Conservation (phyloP, 2,888 invertebrate species). For the Apotomis capreana region DNA sequence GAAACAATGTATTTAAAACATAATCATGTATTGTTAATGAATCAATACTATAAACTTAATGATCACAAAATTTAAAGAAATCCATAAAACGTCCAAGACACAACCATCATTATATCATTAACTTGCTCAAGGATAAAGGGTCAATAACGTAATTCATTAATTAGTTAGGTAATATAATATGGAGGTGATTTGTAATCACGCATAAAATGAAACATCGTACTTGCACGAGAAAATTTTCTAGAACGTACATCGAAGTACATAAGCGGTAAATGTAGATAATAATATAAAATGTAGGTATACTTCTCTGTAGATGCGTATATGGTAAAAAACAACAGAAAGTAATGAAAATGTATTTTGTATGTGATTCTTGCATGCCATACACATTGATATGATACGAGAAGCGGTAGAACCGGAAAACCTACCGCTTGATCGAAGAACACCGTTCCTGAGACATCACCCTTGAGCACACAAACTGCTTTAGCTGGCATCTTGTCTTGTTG, state of each 20-base stretch:
- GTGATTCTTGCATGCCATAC: constrained; percentile 38
- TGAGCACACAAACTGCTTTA: constrained; percentile 94
- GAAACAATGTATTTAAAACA: no score
- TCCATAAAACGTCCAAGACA: background rate
- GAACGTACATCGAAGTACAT: constrained; percentile 25
- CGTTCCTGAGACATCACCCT: constrained; percentile 93
- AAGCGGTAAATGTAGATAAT: constrained; percentile 2
- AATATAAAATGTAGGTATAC: background rate
- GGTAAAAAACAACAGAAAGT: background rate
- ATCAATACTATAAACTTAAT: no score
- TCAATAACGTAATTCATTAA: background rate
- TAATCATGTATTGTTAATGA: no score
- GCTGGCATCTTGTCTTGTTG: constrained; percentile 74
- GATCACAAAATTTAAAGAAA: no score
- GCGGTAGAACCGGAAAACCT: constrained; percentile 48
- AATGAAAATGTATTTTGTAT: background rate
- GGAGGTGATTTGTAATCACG: background rate
- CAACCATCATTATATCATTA: background rate
- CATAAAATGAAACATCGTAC: background rate
- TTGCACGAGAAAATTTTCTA: constrained; percentile 30
- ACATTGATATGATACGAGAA: constrained; percentile 33
- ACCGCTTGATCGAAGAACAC: constrained; percentile 91
- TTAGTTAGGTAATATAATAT: background rate
- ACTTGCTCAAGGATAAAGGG: background rate
- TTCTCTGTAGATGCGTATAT: background rate